These are phyloP conservation scores for Clivina fossor DNA, from an alignment of 2,888 invertebrate genomes.

Conservation along the genomic window DNA sequence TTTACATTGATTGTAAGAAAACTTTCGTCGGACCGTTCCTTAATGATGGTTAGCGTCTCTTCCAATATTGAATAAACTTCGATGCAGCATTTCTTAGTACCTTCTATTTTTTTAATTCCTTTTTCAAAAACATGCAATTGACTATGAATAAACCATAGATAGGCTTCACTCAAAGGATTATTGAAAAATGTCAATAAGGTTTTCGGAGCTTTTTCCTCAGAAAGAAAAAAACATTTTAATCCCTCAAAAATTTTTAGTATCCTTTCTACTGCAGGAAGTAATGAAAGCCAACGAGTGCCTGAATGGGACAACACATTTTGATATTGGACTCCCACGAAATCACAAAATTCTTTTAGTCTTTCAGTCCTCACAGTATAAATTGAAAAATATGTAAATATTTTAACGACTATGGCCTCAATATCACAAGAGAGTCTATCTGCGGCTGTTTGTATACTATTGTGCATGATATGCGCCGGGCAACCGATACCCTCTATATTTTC, in stretches of 20 bases:
- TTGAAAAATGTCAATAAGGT: no score
- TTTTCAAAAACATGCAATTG: background rate
- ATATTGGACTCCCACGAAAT: background rate
- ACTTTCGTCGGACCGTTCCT: no score
- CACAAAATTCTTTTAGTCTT: conserved; percentile 16
- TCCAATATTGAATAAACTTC: no score
- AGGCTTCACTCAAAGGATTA: no score
- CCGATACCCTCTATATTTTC: conserved; percentile 20
- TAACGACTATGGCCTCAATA: conserved; percentile 6
- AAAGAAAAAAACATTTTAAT: conserved; percentile 8
- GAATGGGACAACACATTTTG: background rate
- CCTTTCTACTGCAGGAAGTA: conserved; percentile 2
- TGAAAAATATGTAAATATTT: conserved; percentile 14
- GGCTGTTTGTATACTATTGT: conserved; percentile 37
- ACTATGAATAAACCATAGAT: no score
- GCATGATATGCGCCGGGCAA: conserved; percentile 21
- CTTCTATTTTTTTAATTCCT: background rate
- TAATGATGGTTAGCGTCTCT: no score
- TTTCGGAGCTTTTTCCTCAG: background rate
- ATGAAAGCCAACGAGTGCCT: conserved; percentile 6
- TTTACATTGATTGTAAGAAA: no score
- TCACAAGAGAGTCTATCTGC: conserved; percentile 37
- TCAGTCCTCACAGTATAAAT: conserved; percentile 18
- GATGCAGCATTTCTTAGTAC: no score
- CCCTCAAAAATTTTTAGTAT: background rate